Evolutionary conservation across 2,888 invertebrate genomes (phyloP).

Genomic region (Drosophila dives): DNA sequence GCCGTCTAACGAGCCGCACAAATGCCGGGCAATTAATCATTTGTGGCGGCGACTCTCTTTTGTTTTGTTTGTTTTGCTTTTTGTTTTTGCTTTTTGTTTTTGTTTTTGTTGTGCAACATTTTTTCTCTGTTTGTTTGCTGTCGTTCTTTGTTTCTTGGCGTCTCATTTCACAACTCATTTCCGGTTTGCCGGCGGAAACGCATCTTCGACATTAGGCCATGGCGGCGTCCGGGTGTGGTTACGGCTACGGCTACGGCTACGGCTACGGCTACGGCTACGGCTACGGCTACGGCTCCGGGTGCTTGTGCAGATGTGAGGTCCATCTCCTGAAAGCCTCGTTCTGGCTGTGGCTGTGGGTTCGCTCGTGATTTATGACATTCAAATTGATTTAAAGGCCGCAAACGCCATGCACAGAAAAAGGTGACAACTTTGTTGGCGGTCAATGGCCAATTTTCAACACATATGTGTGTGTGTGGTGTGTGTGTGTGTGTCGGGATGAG

Average conservation of each 20-base stretch:
- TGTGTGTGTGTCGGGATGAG: neutral
- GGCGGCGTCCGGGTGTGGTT: constrained; percentile 36
- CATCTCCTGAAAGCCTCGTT: neutral
- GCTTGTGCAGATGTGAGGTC: neutral
- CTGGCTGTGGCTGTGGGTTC: neutral
- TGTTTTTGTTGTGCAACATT: constrained; percentile 1
- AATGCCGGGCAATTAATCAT: constrained; percentile 63
- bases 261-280: constrained; percentile 34
- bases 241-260: constrained; percentile 16
- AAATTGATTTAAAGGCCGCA: constrained; percentile 55
- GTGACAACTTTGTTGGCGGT: constrained; percentile 57
- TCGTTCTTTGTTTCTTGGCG: constrained; percentile 40
- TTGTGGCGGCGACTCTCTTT: constrained; percentile 30
- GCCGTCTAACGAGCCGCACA: constrained; percentile 63
- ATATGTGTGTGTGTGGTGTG: neutral
- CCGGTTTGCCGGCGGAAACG: constrained; percentile 65
- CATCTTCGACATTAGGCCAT: constrained; percentile 64
- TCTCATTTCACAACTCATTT: constrained; percentile 70
- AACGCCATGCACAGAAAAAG: constrained; percentile 48
- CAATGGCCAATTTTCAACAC: constrained; percentile 31
- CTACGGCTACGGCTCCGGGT: constrained; percentile 34
- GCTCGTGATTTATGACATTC: constrained; percentile 61
- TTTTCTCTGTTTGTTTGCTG: constrained; percentile 17
- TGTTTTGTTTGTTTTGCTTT: constrained; percentile 2
- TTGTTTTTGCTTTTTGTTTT: neutral